Evolutionary conservation across 1,140 invertebrate species (phyloP), one percentile per base, ranked within the genome.

Genomic region (Phymastichus coffea): DNA sequence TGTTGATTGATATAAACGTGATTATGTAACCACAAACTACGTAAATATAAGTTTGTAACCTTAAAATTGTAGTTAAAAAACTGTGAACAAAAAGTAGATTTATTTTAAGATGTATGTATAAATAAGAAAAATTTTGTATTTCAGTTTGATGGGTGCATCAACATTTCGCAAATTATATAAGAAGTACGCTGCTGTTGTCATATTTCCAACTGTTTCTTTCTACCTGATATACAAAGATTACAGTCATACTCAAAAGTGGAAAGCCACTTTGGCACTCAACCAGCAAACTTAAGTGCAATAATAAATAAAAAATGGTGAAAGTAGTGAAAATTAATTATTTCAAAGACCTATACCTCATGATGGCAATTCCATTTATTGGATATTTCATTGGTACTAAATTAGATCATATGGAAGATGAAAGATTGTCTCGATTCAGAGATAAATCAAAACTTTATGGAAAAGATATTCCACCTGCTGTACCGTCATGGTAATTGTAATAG

Each of bases 371-470:
- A 1, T 6, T 85, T 2, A 48, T 73, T 33, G 85, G 84, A 0
- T 85, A 76, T 66, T 66, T 73, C 0, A 63, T 90, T 63, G 90
- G 90, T 1, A 77, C 77, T 57, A 86, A 73, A 61, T 57, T 92
- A 17, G 88, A 92, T 69, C 71, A 75, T 4, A 77, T 83, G 57
- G 89, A 92, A 78, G 86, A 85, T 9, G 74, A 85, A 35, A 83
- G 88, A 37, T 85, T 91, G 83, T 83, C 82, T 1, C 73, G 73
- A 28, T 93, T 87, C 72, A 82, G 90, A 59, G 91, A 93, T 68
- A 92, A 89, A 73, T 90, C 88, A 69, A 83, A 84, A 22, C 74
- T 93, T 4, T 93, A 86, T 74, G 89, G 88, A 14, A 81, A 86
- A 57, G 74, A 85, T 0, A 83, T 83, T 64, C 83, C 85, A 63